phyloP scores from a whole-genome alignment of 1,140 invertebrate species.

The Neodiprion lecontei region DNA sequence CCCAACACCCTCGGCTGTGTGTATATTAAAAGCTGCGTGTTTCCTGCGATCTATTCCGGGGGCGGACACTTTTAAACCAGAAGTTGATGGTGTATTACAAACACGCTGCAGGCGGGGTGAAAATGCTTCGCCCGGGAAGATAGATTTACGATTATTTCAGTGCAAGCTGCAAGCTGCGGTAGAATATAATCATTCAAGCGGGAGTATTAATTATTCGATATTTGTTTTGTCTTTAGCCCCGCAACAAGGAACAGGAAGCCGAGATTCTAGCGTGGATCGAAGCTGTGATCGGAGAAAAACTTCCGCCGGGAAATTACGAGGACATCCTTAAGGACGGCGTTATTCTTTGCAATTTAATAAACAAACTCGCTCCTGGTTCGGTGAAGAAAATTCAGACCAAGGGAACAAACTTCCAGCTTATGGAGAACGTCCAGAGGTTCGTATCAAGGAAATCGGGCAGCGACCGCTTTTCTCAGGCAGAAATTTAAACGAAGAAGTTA shows the following conservation, averaged over 20 bases:
- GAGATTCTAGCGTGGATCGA: slow-evolving; percentile 93
- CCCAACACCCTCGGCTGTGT: slow-evolving; percentile 23
- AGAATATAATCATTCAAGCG: too few relatives aligned
- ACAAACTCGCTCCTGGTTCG: slow-evolving; percentile 92
- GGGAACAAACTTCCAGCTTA: slow-evolving; percentile 96
- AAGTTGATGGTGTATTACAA: neutral
- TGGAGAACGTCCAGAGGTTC: slow-evolving; percentile 96
- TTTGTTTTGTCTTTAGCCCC: slow-evolving; percentile 66
- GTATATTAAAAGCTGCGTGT: too few relatives aligned
- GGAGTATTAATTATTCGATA: too few relatives aligned
- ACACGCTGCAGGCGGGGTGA: neutral
- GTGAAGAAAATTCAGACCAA: slow-evolving; percentile 96
- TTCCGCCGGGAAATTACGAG: slow-evolving; percentile 85
- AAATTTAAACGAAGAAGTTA: too few relatives aligned
- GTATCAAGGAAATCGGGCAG: neutral
- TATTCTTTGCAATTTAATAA: slow-evolving; percentile 92
- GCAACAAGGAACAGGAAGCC: slow-evolving; percentile 90
- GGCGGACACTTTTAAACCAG: slow-evolving; percentile 37
- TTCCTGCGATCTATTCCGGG: slow-evolving; percentile 35
- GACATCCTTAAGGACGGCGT: slow-evolving; percentile 93
- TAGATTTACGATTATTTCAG: slow-evolving; percentile 12
- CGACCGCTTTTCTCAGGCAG: too few relatives aligned
- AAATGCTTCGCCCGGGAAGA: neutral
- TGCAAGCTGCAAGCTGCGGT: neutral
- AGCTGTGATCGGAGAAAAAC: slow-evolving; percentile 83